phyloP scores from a whole-genome alignment of 1,140 invertebrate genomes.

The Aphaenogaster rudis region DNA sequence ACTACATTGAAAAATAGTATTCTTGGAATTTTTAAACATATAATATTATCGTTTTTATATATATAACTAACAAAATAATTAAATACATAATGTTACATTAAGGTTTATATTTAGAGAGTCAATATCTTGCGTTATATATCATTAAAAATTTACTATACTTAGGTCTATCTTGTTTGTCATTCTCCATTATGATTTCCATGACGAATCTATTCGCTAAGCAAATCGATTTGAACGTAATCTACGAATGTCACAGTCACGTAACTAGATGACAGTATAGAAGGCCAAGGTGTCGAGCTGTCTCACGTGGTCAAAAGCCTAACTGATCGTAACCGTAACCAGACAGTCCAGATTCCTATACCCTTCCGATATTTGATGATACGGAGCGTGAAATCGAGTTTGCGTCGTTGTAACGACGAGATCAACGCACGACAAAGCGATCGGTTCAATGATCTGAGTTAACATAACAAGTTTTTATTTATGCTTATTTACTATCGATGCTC shows the following conservation, averaged over 20 bases:
- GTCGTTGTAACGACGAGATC: slow-evolving; percentile 77
- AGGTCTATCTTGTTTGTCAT: background rate
- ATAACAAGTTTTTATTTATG: slow-evolving; percentile 70
- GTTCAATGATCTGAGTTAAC: slow-evolving; percentile 76
- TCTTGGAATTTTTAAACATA: background rate
- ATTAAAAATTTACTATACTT: background rate
- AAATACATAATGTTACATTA: background rate
- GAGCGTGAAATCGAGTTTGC: slow-evolving; percentile 82
- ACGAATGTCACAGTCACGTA: slow-evolving; percentile 60
- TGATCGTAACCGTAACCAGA: slow-evolving; percentile 76
- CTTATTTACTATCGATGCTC: slow-evolving; percentile 42
- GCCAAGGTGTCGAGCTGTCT: slow-evolving; percentile 75
- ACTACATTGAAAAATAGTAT: background rate
- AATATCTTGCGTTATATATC: background rate
- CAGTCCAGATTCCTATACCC: slow-evolving; percentile 78
- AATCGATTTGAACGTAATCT: slow-evolving; percentile 61
- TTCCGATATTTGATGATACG: slow-evolving; percentile 76
- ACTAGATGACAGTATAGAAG: slow-evolving; percentile 70
- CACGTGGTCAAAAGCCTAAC: slow-evolving; percentile 73
- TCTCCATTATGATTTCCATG: background rate
- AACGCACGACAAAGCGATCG: slow-evolving; percentile 73
- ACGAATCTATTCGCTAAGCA: slow-evolving; percentile 4
- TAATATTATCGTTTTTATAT: background rate
- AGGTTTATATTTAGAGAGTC: background rate
- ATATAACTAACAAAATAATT: background rate